These are phyloP conservation scores for Scomber scombrus DNA, from an alignment of 2,113 vertebrate species.

Conservation along the genomic window DNA sequence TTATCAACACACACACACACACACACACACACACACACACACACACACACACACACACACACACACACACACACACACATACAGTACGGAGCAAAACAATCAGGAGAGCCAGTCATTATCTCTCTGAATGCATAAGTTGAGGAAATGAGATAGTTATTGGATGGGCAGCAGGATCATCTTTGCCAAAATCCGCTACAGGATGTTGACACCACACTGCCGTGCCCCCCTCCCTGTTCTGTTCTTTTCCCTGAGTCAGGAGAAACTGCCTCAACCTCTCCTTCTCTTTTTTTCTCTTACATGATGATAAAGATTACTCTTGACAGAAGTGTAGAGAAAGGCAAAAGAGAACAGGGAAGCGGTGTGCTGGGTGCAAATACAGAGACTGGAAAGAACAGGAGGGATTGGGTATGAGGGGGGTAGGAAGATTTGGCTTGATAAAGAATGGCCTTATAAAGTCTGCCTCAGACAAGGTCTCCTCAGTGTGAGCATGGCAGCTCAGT, in stretches of 20 bases:
- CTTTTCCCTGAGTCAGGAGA: constrained; percentile 58
- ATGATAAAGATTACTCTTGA: constrained; percentile 29
- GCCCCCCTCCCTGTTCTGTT: neutral
- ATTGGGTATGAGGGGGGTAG: constrained; percentile 6
- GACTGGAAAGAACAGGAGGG: constrained; percentile 15
- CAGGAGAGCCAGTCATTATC: neutral
- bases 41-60: constrained; percentile 28
- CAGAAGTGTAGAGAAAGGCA: constrained; percentile 25
- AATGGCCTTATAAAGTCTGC: constrained; percentile 65
- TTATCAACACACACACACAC: constrained; percentile 50
- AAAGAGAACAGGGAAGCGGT: constrained; percentile 13
- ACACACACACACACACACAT: constrained; percentile 27
- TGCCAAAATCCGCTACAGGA: constrained; percentile 48
- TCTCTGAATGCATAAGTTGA: constrained; percentile 19
- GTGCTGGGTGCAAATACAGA: constrained; percentile 1
- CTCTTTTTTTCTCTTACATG: constrained; percentile 23
- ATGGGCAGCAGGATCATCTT: constrained; percentile 11
- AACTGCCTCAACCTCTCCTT: constrained; percentile 15
- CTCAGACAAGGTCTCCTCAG: constrained; percentile 77
- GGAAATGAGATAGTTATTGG: constrained; percentile 42
- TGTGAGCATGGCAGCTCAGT: constrained; percentile 63
- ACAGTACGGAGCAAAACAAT: neutral
- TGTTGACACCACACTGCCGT: constrained; percentile 2
- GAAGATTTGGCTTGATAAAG: constrained; percentile 64
- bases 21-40: constrained; percentile 18